phyloP scores from a whole-genome alignment of 2,797 vertebrate species.

The Diplodus sargus region DNA sequence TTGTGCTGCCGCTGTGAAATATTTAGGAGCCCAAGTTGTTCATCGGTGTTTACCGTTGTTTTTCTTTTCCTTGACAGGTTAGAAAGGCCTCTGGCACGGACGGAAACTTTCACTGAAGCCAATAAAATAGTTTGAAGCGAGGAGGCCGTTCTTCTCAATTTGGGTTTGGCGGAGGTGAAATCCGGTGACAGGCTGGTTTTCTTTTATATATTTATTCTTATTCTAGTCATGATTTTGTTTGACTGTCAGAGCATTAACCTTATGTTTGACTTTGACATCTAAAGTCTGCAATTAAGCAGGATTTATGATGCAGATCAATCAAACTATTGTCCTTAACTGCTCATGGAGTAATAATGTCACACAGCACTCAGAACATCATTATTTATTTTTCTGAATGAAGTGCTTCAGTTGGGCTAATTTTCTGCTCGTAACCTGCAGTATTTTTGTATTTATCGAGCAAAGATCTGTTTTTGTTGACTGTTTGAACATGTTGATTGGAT shows the following conservation, averaged over 20 bases:
- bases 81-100: slow-evolving; percentile 29
- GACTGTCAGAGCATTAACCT: slow-evolving; percentile 37
- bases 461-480: slow-evolving; percentile 1
- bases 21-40: slow-evolving; percentile 32
- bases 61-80: slow-evolving; percentile 36
- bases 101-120: slow-evolving; percentile 29
- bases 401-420: background rate
- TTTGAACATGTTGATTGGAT: slow-evolving; percentile 13
- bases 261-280: slow-evolving; percentile 23
- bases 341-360: slow-evolving; percentile 15
- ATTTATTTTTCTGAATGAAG: slow-evolving; percentile 6
- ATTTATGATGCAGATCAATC: slow-evolving; percentile 32
- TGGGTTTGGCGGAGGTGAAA: slow-evolving; percentile 12
- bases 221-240: slow-evolving; percentile 24
- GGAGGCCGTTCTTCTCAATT: slow-evolving; percentile 4
- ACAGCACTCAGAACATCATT: background rate
- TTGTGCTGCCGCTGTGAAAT: slow-evolving; percentile 23
- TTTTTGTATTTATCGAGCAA: slow-evolving; percentile 7
- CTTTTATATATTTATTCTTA: slow-evolving; percentile 24
- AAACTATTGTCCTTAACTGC: slow-evolving; percentile 22
- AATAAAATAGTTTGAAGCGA: slow-evolving; percentile 35
- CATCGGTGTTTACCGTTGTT: slow-evolving; percentile 44
- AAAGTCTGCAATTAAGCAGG: slow-evolving; percentile 16
- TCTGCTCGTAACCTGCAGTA: background rate
- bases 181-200: slow-evolving; percentile 11